phyloP scores from a whole-genome alignment of 2,888 invertebrate genomes.

The Linyphia triangularis region DNA sequence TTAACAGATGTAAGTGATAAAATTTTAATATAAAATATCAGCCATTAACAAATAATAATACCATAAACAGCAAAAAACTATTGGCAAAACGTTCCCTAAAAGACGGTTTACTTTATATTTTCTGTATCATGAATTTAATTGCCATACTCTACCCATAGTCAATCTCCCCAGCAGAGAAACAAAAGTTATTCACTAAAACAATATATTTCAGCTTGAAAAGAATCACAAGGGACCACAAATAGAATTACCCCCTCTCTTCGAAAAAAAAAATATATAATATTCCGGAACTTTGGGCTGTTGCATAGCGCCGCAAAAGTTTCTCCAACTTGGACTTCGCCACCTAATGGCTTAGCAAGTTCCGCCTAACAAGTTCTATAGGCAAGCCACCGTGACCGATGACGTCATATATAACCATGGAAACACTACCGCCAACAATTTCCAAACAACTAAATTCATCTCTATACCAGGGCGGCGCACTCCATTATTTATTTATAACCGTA shows the following conservation, averaged over 20 bases:
- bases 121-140: neutral
- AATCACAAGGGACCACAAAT: neutral
- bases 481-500: conserved; percentile 64
- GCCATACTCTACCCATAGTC: neutral
- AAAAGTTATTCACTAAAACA: neutral
- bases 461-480: conserved; percentile 6
- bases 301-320: neutral
- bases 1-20: too few species aligned
- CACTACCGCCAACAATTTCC: conserved; percentile 70
- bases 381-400: conserved; percentile 62
- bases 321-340: conserved; percentile 16
- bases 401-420: conserved; percentile 70
- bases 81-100: too few species aligned
- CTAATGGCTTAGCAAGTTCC: conserved; percentile 29
- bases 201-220: neutral
- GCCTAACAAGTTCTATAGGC: conserved; percentile 28
- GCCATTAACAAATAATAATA: too few species aligned
- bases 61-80: too few species aligned
- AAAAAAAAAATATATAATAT: neutral
- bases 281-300: conserved; percentile 22
- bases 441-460: conserved; percentile 64
- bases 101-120: neutral
- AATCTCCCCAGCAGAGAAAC: neutral
- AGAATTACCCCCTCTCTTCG: neutral
- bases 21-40: too few species aligned